Evolutionary conservation across 2,797 vertebrate species (phyloP).

Genomic region (Rhyacichthys aspro): DNA sequence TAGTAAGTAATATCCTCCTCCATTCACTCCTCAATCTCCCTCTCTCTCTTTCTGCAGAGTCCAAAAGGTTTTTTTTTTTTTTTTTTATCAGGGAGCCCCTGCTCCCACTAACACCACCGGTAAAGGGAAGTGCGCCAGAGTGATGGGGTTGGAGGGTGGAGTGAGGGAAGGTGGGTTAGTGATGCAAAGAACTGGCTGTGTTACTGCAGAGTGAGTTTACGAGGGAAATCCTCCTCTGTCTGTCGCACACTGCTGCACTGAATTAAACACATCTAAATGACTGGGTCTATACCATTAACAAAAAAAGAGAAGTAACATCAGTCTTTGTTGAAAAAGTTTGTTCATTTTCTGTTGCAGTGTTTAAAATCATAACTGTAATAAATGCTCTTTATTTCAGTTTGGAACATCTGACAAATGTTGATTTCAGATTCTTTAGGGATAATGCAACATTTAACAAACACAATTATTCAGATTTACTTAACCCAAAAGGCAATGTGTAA

Average conservation of each 20-base stretch:
- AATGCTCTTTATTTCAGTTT: too few species aligned
- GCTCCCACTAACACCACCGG: constrained; percentile 77
- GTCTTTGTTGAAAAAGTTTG: too few species aligned
- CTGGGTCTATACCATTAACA: neutral
- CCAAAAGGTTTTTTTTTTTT: constrained; percentile 61
- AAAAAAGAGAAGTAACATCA: neutral
- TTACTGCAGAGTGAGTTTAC: constrained; percentile 53
- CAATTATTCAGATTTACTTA: too few species aligned
- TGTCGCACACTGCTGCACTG: constrained; percentile 1
- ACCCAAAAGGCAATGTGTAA: too few species aligned
- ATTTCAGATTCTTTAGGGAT: too few species aligned
- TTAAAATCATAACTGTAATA: too few species aligned
- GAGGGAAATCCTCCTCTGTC: constrained; percentile 60
- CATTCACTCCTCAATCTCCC: constrained; percentile 64
- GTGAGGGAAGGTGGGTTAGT: neutral
- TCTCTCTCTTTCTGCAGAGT: constrained; percentile 49
- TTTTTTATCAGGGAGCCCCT: constrained; percentile 69
- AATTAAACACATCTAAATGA: neutral
- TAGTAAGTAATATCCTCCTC: constrained; percentile 70
- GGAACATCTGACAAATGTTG: too few species aligned
- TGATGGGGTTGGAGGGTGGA: constrained; percentile 20
- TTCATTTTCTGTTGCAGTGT: too few species aligned
- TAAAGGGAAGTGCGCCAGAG: constrained; percentile 49
- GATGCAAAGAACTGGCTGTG: constrained; percentile 11
- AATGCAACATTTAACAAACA: too few species aligned